Percentiles rank a stretch among this genome's conserved stretches.
phyloP scores from a whole-genome alignment of 2,797 vertebrate species.

The Pseudotriccus pelzelni region DNA sequence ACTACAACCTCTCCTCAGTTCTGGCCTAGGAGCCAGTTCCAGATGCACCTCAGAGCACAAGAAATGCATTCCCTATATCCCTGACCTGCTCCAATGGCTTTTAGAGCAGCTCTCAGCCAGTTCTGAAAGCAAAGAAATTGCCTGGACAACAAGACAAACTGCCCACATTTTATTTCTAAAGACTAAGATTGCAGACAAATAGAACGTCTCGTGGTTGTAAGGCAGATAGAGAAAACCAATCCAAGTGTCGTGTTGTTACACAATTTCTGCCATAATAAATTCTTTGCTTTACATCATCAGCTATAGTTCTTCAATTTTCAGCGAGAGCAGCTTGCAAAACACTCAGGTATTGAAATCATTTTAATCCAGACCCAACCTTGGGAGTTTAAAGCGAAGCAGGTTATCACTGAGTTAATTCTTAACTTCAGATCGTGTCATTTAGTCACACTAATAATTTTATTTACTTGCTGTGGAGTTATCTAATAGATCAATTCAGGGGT shows the following conservation, averaged over 20 bases:
- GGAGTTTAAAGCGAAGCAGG: neutral
- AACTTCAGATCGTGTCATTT: neutral
- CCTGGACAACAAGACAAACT: neutral
- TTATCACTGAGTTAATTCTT: neutral
- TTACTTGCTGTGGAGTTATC: neutral
- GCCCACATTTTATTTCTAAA: neutral
- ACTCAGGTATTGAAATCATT: neutral
- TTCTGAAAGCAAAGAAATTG: neutral
- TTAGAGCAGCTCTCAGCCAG: neutral
- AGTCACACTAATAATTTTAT: neutral
- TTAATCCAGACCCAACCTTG: neutral
- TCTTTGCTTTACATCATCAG: neutral
- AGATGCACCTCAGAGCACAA: neutral
- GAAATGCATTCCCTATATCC: rapidly evolving
- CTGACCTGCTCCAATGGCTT: neutral
- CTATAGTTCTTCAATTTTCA: neutral
- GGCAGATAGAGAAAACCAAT: neutral
- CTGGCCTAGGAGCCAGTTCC: neutral
- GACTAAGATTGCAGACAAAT: neutral
- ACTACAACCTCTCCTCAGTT: neutral
- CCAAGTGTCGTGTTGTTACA: neutral
- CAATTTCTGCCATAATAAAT: neutral
- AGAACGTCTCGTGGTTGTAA: rapidly evolving
- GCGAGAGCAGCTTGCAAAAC: neutral
- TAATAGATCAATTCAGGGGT: neutral